These are phyloP conservation scores for Eledona agricola DNA, from an alignment of 2,888 invertebrate species.

Conservation along the genomic window DNA sequence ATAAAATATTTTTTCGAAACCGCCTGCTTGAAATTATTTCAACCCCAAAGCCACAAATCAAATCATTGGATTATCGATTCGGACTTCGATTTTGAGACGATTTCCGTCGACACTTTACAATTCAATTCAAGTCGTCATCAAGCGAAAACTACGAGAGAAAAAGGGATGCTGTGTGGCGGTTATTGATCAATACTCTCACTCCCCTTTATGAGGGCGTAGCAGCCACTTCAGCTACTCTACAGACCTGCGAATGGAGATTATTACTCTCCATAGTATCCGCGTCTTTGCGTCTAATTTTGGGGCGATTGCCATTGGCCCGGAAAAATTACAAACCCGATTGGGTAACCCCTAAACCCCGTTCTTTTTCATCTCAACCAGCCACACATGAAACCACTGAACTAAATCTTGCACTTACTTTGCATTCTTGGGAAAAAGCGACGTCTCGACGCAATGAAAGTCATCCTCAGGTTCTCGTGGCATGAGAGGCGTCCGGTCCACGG, in stretches of 20 bases:
- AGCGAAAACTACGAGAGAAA: too few relatives aligned
- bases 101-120: not conserved
- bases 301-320: slow-evolving; percentile 22
- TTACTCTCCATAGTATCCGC: slow-evolving; percentile 30
- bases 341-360: slow-evolving; percentile 6
- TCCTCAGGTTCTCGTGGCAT: slow-evolving; percentile 75
- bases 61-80: too few relatives aligned
- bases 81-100: not conserved
- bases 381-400: not conserved
- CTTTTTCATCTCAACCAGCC: not conserved
- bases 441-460: slow-evolving; percentile 71
- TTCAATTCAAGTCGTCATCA: too few relatives aligned
- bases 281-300: slow-evolving; percentile 23
- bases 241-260: slow-evolving; percentile 38
- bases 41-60: slow-evolving; percentile 4
- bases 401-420: slow-evolving; percentile 80
- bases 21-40: too few relatives aligned
- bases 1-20: too few relatives aligned
- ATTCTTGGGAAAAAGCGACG: slow-evolving; percentile 78
- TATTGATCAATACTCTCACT: slow-evolving; percentile 42
- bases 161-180: slow-evolving; percentile 39
- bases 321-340: slow-evolving; percentile 23
- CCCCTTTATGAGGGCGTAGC: slow-evolving; percentile 41
- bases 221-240: slow-evolving; percentile 34
- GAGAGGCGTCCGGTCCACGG: slow-evolving; percentile 71